A percentile compares a stretch with the other conserved stretches of the same genome.
phyloP scores from a whole-genome alignment of 2,797 vertebrate species.

The Lepilemur septentrionalis region DNA sequence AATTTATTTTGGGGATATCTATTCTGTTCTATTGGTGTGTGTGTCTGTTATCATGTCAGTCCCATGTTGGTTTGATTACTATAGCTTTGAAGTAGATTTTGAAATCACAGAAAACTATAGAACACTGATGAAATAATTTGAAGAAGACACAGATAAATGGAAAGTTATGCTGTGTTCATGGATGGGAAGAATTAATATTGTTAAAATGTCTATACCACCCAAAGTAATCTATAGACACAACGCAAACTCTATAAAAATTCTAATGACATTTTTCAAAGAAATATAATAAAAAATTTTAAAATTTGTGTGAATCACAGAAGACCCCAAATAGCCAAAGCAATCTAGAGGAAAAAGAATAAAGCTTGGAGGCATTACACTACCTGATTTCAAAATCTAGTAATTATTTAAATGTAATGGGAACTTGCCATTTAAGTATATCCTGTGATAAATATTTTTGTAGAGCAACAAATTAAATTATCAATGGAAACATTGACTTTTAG shows the following conservation, averaged over 20 bases:
- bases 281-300: not conserved
- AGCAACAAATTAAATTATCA: slow-evolving; percentile 20
- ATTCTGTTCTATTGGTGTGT: not conserved
- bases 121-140: not conserved
- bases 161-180: not conserved
- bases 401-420: slow-evolving; percentile 1
- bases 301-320: not conserved
- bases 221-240: not conserved
- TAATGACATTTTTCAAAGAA: not conserved
- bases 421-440: not conserved
- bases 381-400: not conserved
- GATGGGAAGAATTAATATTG: not conserved
- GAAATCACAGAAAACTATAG: not conserved
- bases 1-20: not conserved
- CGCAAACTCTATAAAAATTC: not conserved
- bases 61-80: not conserved
- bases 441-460: not conserved
- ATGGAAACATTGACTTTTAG: slow-evolving; percentile 13
- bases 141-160: not conserved
- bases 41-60: not conserved
- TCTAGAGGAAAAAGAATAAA: not conserved
- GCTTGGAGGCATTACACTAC: not conserved
- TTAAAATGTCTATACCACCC: not conserved
- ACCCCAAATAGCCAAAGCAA: not conserved
- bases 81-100: not conserved